Base-by-base conservation (phyloP, 1,140 invertebrate species). In the Argopecten irradians region DNA sequence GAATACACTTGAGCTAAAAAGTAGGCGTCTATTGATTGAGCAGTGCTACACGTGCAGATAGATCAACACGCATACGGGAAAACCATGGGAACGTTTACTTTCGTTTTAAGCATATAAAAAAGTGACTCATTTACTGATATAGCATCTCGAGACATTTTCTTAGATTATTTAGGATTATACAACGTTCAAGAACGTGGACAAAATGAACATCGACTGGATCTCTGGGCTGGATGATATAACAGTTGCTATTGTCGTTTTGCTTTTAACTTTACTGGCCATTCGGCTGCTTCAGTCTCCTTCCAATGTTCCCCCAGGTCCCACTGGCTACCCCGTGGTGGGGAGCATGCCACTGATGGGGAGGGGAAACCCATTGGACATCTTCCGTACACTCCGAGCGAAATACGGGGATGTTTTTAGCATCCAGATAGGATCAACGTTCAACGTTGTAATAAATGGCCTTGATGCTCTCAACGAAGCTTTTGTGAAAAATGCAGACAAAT, bases 381-480 rank as follows among this genome's bases (percentile, higher is more conserved):
- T 43, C 9, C 35, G 82, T 22, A 83, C 33, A 55, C 46, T 86
- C 19, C 55, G 82, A 33, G n/a, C 82, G 34, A 11, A 90, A 34
- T 89, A 84, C 19, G 89, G 90, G 0, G 84, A 89, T 34, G 43
- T 91, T 0, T 90, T 36, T 39, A 84, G 85, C 32, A n/a, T 91
- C 33, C 39, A 86, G 3, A 13, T 88, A 8, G 89, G 89, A 8
- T 41, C 32, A 13, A 82, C 35, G 3, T 82, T 84, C 13, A 55
- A 39, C n/a, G 83, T 90, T 13, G 82, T 87, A n/a, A 36, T 90
- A 0, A 87, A 82, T 82, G 90, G 88, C 32, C 34, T 86, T 28
- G 82, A 87, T 9, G 82, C 85, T 11, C n/a, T 91, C 5, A 86
- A 86, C n/a, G 89, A 91, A 33, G 36, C 46, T 0, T 89, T 89